phyloP scores from a whole-genome alignment of 2,888 invertebrate species.

The Autographa gamma region DNA sequence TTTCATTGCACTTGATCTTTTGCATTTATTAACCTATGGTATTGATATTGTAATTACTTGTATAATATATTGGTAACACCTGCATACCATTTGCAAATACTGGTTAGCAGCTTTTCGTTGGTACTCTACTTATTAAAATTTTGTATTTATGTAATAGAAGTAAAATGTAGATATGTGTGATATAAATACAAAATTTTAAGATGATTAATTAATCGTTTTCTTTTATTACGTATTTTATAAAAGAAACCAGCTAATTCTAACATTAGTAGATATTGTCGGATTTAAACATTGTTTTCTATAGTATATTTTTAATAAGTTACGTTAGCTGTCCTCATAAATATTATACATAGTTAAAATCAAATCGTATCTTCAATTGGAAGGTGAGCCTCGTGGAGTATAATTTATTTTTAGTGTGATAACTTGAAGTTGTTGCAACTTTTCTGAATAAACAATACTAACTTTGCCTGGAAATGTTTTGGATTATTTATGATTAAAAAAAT shows the following conservation, averaged over 20 bases:
- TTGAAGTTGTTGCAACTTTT: conserved; percentile 86
- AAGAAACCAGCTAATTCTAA: conserved; percentile 83
- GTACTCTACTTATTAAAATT: conserved; percentile 86
- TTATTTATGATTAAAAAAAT: conserved; percentile 64
- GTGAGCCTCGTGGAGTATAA: conserved; percentile 84
- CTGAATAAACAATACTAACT: conserved; percentile 88
- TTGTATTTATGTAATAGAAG: conserved; percentile 89
- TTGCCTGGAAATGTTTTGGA: conserved; percentile 83
- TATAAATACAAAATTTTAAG: conserved; percentile 90
- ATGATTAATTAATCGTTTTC: conserved; percentile 84
- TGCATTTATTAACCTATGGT: conserved; percentile 90
- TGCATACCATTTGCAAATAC: conserved; percentile 87
- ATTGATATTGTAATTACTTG: conserved; percentile 89
- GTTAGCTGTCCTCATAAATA: conserved; percentile 81
- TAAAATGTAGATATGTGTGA: conserved; percentile 89
- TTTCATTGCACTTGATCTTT: conserved; percentile 89
- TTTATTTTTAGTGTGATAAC: conserved; percentile 87
- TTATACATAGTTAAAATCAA: conserved; percentile 81
- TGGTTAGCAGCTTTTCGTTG: conserved; percentile 88
- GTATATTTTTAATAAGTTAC: conserved; percentile 85
- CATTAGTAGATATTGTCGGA: conserved; percentile 81
- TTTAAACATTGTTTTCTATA: conserved; percentile 85
- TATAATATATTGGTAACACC: conserved; percentile 88
- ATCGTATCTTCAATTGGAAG: conserved; percentile 77
- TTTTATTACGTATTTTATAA: conserved; percentile 84